A percentile compares a stretch with the other conserved stretches of the same genome.
phyloP scores from a whole-genome alignment of 2,113 vertebrate genomes.

The Shinisaurus crocodilurus region DNA sequence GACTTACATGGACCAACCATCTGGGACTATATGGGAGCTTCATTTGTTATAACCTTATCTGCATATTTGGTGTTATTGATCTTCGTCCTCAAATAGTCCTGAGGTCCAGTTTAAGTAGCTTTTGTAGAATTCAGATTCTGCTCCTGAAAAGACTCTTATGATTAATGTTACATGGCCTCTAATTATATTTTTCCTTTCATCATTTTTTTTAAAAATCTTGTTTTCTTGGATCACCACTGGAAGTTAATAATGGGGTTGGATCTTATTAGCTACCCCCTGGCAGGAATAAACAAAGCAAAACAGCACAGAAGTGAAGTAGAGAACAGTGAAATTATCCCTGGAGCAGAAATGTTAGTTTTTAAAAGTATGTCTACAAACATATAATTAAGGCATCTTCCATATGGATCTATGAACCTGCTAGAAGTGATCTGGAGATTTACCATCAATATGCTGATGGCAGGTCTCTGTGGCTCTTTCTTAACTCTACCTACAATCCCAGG shows the following conservation, averaged over 20 bases:
- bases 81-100: not conserved
- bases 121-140: not conserved
- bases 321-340: too few species aligned
- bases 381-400: too few species aligned
- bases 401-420: too few species aligned
- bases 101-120: not conserved
- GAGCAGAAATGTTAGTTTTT: too few species aligned
- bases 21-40: not conserved
- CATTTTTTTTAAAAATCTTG: not conserved
- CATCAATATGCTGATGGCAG: too few species aligned
- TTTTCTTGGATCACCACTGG: not conserved
- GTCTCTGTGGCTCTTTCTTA: too few species aligned
- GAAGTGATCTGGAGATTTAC: too few species aligned
- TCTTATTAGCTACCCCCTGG: not conserved
- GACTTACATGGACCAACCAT: not conserved
- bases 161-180: too few species aligned
- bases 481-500: too few species aligned
- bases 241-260: not conserved
- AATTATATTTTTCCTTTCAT: too few species aligned
- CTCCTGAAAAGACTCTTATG: not conserved
- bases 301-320: not conserved
- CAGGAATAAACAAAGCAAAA: not conserved
- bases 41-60: not conserved
- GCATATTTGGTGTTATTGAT: not conserved
- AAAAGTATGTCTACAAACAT: too few species aligned